These are phyloP conservation scores for Prionchulus punctatus DNA, from an alignment of 2,888 invertebrate species.

Conservation along the genomic window DNA sequence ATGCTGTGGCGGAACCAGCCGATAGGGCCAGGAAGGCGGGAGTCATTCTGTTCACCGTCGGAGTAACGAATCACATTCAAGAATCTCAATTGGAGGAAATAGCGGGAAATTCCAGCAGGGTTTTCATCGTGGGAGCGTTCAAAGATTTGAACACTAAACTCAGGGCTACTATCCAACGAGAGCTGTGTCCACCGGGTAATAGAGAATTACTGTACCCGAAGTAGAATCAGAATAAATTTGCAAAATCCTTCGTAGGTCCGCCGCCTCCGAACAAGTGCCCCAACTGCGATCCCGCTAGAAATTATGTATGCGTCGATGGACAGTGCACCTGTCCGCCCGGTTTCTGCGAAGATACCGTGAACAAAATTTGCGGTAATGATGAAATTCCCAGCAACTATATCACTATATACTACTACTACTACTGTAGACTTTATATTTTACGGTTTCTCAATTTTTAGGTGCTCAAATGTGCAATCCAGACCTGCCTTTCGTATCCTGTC, in stretches of 20 bases:
- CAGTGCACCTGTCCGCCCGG: constrained; percentile 1
- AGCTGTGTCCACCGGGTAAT: background rate
- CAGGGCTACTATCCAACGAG: background rate
- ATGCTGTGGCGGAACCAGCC: background rate
- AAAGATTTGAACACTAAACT: background rate
- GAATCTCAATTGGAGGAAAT: constrained; percentile 29
- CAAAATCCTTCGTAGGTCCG: background rate
- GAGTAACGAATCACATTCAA: constrained; percentile 30
- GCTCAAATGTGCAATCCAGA: constrained; percentile 24
- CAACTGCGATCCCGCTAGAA: background rate
- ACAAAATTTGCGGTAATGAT: constrained; percentile 3
- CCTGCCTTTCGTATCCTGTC: constrained; percentile 26
- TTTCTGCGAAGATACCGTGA: background rate
- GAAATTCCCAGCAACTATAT: too few species aligned
- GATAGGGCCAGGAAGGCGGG: constrained; percentile 19
- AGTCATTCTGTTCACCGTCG: constrained; percentile 32
- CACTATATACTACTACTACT: too few species aligned
- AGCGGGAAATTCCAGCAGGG: constrained; percentile 16
- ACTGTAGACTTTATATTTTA: too few species aligned
- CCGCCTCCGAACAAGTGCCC: background rate
- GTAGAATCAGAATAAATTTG: too few species aligned
- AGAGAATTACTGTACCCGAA: too few species aligned
- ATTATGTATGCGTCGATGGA: background rate
- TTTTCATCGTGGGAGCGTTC: constrained; percentile 1
- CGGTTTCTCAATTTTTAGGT: background rate